A percentile compares a stretch with the other conserved stretches of the same genome.
phyloP scores from a whole-genome alignment of 2,888 invertebrate species.

The Drosophila parthenogenetica region DNA sequence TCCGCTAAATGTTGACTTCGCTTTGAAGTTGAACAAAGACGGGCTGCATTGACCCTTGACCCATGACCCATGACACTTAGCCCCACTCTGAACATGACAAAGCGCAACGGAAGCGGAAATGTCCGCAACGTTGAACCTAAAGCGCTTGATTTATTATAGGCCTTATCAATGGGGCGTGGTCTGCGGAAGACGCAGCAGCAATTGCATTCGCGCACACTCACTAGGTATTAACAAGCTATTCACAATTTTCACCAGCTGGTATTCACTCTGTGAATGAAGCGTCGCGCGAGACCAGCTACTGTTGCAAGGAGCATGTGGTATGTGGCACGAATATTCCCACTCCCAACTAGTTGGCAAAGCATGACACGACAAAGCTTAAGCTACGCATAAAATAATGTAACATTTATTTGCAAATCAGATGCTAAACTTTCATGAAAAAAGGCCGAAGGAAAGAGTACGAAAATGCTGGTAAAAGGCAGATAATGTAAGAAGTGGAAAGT shows the following conservation, averaged over 20 bases:
- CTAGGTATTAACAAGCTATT: slow-evolving; percentile 25
- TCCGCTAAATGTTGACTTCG: slow-evolving; percentile 70
- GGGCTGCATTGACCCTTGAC: slow-evolving; percentile 18
- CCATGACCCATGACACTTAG: background rate
- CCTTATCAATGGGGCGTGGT: slow-evolving; percentile 51
- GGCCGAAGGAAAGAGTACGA: no score
- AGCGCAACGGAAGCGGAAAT: slow-evolving; percentile 64
- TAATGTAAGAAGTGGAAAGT: background rate
- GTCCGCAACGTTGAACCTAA: slow-evolving; percentile 49
- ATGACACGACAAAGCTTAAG: slow-evolving; percentile 47
- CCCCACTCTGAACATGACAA: slow-evolving; percentile 37
- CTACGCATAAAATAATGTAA: slow-evolving; percentile 33
- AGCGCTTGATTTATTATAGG: slow-evolving; percentile 57
- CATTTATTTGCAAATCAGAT: slow-evolving; percentile 6
- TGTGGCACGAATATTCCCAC: slow-evolving; percentile 39
- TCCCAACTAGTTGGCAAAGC: slow-evolving; percentile 26
- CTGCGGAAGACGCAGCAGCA: slow-evolving; percentile 13
- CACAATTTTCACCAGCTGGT: slow-evolving; percentile 17
- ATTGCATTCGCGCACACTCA: slow-evolving; percentile 34
- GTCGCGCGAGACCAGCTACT: slow-evolving; percentile 28
- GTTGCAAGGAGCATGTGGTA: slow-evolving; percentile 19
- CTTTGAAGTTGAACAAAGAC: slow-evolving; percentile 55
- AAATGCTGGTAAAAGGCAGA: no score
- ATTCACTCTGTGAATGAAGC: slow-evolving; percentile 34
- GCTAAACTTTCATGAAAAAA: background rate